Evolutionary conservation across 2,797 vertebrate species (phyloP).

Genomic region (Danio kyathit): DNA sequence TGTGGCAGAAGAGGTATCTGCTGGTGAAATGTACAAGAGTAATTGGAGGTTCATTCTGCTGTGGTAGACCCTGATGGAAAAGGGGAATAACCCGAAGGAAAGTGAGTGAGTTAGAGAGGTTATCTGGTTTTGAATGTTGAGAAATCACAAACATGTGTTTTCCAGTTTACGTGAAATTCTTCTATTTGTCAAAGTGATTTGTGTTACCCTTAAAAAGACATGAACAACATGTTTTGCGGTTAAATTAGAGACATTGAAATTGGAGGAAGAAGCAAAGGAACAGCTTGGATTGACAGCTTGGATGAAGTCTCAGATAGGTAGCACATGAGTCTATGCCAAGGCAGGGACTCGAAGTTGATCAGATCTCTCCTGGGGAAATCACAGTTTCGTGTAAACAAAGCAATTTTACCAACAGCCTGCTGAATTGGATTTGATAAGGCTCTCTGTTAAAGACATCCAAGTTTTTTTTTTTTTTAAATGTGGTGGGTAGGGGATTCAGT

Average conservation of each 20-base stretch:
- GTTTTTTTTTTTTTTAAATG: constrained; percentile 59
- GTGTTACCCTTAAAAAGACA: constrained; percentile 40
- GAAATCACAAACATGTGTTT: constrained; percentile 36
- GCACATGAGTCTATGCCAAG: constrained; percentile 47
- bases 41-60: too few relatives aligned
- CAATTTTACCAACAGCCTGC: constrained; percentile 66
- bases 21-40: too few relatives aligned
- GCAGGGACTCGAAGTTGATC: constrained; percentile 51
- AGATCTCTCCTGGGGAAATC: constrained; percentile 56
- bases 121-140: neutral
- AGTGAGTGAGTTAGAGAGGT: neutral
- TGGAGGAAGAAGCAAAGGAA: constrained; percentile 6
- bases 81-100: too few relatives aligned
- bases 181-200: constrained; percentile 48
- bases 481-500: constrained; percentile 52
- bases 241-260: constrained; percentile 42
- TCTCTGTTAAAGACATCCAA: constrained; percentile 64
- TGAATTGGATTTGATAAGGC: constrained; percentile 68
- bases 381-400: constrained; percentile 65
- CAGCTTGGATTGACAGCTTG: constrained; percentile 49
- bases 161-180: constrained; percentile 34
- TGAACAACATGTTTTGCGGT: constrained; percentile 40
- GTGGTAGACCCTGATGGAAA: too few relatives aligned
- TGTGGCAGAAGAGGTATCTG: too few relatives aligned
- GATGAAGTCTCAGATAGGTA: constrained; percentile 61